Percentiles rank a stretch among this genome's conserved stretches.
Evolutionary conservation across 2,797 vertebrate species (phyloP).

Genomic region (Phalloptychus januarius): DNA sequence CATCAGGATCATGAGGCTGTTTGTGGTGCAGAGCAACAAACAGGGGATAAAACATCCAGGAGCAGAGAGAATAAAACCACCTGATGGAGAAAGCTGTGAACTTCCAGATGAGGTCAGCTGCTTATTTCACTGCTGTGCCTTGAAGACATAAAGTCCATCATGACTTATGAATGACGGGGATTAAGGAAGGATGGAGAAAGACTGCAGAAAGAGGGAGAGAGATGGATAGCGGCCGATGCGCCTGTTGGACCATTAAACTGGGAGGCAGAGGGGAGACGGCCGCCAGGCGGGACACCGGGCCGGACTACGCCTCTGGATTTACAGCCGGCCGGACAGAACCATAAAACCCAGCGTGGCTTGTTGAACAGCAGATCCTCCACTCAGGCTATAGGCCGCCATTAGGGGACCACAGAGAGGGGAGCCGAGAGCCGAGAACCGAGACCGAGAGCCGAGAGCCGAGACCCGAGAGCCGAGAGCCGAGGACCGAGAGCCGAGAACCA

Average conservation of each 20-base stretch:
- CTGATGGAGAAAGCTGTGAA: constrained; percentile 28
- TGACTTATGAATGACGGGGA: constrained; percentile 74
- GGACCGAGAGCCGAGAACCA: too few species aligned
- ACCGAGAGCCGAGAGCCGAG: too few species aligned
- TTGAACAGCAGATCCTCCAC: constrained; percentile 37
- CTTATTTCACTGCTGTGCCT: constrained; percentile 49
- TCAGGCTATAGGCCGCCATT: background rate
- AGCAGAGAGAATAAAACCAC: constrained; percentile 14
- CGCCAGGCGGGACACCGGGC: too few species aligned
- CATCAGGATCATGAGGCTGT: background rate
- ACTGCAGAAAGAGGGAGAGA: constrained; percentile 58
- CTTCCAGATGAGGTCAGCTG: constrained; percentile 30
- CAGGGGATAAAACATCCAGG: constrained; percentile 10
- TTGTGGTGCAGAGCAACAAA: background rate
- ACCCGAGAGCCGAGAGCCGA: too few species aligned
- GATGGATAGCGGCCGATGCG: constrained; percentile 74
- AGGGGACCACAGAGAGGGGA: background rate
- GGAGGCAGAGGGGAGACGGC: constrained; percentile 57
- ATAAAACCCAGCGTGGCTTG: constrained; percentile 67
- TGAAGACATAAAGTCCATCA: constrained; percentile 71
- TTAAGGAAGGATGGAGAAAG: constrained; percentile 73
- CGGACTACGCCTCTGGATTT: constrained; percentile 62
- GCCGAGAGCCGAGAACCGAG: background rate
- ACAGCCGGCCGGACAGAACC: constrained; percentile 60
- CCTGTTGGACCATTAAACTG: constrained; percentile 76